A percentile compares a stretch with the other conserved stretches of the same genome.
Evolutionary conservation across 2,888 invertebrate genomes (phyloP).

Genomic region (Eretmocerus hayati): DNA sequence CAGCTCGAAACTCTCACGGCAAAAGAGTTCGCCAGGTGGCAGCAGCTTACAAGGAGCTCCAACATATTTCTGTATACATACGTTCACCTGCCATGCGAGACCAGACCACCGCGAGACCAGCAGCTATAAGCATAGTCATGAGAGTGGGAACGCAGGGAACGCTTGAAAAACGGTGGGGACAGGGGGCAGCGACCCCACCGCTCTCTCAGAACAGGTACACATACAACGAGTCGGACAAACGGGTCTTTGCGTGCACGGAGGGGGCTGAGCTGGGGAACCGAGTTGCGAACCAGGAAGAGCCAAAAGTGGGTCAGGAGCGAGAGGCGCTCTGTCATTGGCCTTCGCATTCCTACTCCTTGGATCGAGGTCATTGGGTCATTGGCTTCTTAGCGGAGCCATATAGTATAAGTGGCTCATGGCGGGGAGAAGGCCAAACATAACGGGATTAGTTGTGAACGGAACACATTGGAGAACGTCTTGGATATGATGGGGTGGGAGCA

Average conservation of each 20-base stretch:
- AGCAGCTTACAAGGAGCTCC: too few species aligned
- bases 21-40: too few species aligned
- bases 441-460: conserved; percentile 34
- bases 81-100: too few species aligned
- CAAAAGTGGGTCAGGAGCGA: conserved; percentile 11
- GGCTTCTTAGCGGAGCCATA: conserved; percentile 24
- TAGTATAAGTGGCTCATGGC: conserved; percentile 13
- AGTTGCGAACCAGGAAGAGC: not conserved
- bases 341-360: conserved; percentile 23
- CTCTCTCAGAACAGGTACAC: too few species aligned
- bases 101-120: too few species aligned
- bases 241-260: not conserved
- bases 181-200: too few species aligned
- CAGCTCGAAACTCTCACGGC: too few species aligned
- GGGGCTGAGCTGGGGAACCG: not conserved
- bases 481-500: conserved; percentile 16
- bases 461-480: not conserved
- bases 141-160: too few species aligned
- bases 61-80: too few species aligned
- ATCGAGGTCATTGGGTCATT: conserved; percentile 44
- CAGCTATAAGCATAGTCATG: too few species aligned
- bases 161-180: too few species aligned
- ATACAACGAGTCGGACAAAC: not conserved
- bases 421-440: conserved; percentile 25
- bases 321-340: conserved; percentile 24